Percentiles rank a stretch among this genome's conserved stretches.
These are phyloP conservation scores for Falco naumanni DNA, from an alignment of 2,797 vertebrate species.

Conservation along the genomic window DNA sequence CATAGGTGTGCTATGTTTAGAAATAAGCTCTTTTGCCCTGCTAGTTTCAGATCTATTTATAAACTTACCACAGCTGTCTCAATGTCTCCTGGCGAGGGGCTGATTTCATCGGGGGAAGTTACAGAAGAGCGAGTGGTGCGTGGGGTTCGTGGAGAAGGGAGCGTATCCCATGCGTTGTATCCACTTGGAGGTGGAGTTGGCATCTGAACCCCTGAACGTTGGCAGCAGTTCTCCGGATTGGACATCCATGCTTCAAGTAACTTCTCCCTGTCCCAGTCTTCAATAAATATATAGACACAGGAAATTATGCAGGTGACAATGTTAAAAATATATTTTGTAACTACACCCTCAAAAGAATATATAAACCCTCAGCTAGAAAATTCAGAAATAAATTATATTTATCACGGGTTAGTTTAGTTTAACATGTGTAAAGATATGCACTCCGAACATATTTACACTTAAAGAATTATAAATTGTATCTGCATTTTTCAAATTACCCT, in stretches of 20 bases:
- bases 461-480: background rate
- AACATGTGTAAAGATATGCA: background rate
- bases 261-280: conserved; percentile 99
- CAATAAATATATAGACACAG: background rate
- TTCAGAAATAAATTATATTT: background rate
- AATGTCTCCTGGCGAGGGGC: conserved; percentile 89
- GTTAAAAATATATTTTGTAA: background rate
- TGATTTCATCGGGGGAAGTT: conserved; percentile 94
- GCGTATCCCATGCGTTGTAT: conserved; percentile 95
- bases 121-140: conserved; percentile 92
- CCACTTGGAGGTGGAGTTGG: conserved; percentile 95
- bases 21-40: background rate
- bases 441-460: background rate
- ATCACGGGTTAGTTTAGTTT: background rate
- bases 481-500: background rate
- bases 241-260: conserved; percentile 98
- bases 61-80: conserved; percentile 87
- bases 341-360: background rate
- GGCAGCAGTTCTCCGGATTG: conserved; percentile 94
- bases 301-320: background rate
- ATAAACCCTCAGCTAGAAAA: background rate
- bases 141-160: conserved; percentile 93
- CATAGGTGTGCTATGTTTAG: background rate
- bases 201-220: conserved; percentile 98
- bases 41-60: background rate